Evolutionary conservation across 2,797 vertebrate genomes (phyloP).

Genomic region (Babyrousa celebensis): DNA sequence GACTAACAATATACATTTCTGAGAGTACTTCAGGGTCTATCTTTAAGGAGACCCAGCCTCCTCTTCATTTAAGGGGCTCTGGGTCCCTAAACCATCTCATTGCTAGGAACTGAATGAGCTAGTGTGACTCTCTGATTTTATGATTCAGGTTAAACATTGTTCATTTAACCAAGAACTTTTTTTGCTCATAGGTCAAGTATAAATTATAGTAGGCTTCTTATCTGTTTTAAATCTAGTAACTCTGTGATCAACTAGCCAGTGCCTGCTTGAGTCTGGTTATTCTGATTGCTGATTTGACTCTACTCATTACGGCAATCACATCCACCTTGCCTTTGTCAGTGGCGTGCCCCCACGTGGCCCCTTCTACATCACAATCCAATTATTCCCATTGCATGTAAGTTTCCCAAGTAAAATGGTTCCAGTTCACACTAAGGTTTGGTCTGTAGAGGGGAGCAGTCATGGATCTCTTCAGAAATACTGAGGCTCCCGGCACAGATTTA

Average conservation of each 20-base stretch:
- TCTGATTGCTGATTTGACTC: neutral
- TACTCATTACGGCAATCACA: neutral
- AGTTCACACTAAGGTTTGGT: neutral
- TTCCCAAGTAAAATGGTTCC: neutral
- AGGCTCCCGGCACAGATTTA: neutral
- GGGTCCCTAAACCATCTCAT: neutral
- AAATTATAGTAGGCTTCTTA: neutral
- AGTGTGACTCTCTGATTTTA: neutral
- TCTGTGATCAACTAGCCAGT: neutral
- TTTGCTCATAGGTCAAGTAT: neutral
- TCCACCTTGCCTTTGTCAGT: neutral
- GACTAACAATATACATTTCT: neutral
- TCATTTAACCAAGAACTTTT: constrained; percentile 7
- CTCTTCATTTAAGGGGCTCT: neutral
- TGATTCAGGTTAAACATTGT: neutral
- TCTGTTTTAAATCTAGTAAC: neutral
- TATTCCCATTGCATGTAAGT: neutral
- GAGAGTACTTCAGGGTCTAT: neutral
- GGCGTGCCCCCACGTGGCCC: neutral
- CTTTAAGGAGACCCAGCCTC: neutral
- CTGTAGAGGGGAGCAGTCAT: neutral
- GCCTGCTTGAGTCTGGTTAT: neutral
- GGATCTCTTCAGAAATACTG: neutral
- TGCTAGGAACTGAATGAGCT: neutral
- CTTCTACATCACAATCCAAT: neutral